A percentile compares a stretch with the other conserved stretches of the same genome.
Conservation (phyloP, 2,113 vertebrate species). For the Dromiciops gliroides region DNA sequence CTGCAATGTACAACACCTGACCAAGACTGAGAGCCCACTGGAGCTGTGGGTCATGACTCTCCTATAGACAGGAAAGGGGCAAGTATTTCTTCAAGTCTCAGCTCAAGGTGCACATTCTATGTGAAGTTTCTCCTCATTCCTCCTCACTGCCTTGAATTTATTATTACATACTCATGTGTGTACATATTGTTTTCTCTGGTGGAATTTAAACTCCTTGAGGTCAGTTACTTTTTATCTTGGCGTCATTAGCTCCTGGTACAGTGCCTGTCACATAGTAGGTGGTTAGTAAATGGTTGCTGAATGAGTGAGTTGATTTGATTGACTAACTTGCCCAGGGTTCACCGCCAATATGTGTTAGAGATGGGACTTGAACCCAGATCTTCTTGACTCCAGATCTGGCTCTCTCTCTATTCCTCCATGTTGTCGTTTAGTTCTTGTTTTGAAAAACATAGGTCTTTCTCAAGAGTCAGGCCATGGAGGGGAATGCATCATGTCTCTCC, state of each 20-base stretch:
- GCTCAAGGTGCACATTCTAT: background rate
- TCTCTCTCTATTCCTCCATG: background rate
- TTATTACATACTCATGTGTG: background rate
- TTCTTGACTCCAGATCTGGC: background rate
- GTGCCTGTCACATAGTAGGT: background rate
- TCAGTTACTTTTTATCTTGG: background rate
- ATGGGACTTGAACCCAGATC: background rate
- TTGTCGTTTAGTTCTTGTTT: conserved; percentile 8
- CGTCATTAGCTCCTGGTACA: background rate
- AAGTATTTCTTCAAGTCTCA: background rate
- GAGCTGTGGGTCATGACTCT: background rate
- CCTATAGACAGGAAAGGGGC: background rate
- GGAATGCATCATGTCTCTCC: background rate
- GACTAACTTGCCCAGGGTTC: background rate
- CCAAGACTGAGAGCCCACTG: background rate
- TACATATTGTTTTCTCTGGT: background rate
- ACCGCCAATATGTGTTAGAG: background rate
- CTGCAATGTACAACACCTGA: background rate
- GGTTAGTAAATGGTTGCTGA: background rate
- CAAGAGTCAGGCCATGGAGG: background rate
- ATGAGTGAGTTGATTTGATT: background rate
- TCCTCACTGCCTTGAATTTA: background rate
- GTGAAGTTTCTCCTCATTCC: background rate
- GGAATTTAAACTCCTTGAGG: background rate
- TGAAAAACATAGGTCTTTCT: conserved; percentile 39